Conservation (phyloP, 1,140 invertebrate species). For the Brachionus sp. region DNA sequence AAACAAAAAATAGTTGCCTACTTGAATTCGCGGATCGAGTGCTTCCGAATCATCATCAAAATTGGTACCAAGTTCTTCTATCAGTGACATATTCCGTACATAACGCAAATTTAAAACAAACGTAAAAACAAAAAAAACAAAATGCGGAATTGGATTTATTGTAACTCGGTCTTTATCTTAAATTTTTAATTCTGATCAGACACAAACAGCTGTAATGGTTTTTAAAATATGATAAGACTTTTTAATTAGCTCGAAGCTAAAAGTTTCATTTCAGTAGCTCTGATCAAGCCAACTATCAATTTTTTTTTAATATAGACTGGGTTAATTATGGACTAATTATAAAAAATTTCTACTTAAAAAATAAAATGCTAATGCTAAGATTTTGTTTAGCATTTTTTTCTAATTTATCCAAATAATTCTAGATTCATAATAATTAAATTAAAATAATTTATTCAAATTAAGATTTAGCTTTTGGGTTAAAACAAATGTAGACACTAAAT, state of each 20-base stretch:
- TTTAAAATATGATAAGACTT: not conserved
- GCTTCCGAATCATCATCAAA: not conserved
- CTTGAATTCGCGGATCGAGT: conserved; percentile 34
- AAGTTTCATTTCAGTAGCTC: not conserved
- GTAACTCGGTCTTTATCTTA: not conserved
- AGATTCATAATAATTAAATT: not conserved
- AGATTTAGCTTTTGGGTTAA: not conserved
- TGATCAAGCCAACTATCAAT: not conserved
- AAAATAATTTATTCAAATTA: conserved; percentile 21
- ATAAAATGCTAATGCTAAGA: not conserved
- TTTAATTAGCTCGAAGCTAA: not conserved
- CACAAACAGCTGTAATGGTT: not conserved
- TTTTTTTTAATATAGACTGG: not conserved
- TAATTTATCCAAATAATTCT: not conserved
- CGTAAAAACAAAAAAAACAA: not conserved
- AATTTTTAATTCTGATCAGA: not conserved
- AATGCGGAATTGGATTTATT: not conserved
- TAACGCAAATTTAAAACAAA: not conserved
- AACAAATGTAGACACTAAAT: not conserved
- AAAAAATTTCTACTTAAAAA: conserved; percentile 5
- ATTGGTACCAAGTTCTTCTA: not conserved
- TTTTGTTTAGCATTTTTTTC: conserved; percentile 6
- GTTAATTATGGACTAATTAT: conserved; percentile 32
- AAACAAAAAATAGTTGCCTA: not conserved
- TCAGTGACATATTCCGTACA: not conserved